Conservation (phyloP, 2,113 vertebrate genomes). For the human (Homo sapiens) region GRCh38 chr13:65695001-65695500, state of each 20-base stretch:
- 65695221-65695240: not conserved
- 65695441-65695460: not conserved
- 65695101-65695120: not conserved
- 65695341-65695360: not conserved
- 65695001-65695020: not conserved
- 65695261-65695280: not conserved
- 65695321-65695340: not conserved
- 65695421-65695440: not conserved
- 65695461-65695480: not conserved
- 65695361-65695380: not conserved
- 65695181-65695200: not conserved
- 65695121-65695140: not conserved
- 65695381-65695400: not conserved
- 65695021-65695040: not conserved
- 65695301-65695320: not conserved
- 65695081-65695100: not conserved
- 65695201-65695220: not conserved
- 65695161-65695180: not conserved
- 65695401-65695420: not conserved
- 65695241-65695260: not conserved
- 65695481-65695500: not conserved
- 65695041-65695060: not conserved
- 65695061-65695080: constrained; percentile 12
- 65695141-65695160: not conserved
- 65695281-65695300: not conserved